Evolutionary conservation across 2,888 invertebrate genomes (phyloP).

Genomic region (Coleophora flavipennella): DNA sequence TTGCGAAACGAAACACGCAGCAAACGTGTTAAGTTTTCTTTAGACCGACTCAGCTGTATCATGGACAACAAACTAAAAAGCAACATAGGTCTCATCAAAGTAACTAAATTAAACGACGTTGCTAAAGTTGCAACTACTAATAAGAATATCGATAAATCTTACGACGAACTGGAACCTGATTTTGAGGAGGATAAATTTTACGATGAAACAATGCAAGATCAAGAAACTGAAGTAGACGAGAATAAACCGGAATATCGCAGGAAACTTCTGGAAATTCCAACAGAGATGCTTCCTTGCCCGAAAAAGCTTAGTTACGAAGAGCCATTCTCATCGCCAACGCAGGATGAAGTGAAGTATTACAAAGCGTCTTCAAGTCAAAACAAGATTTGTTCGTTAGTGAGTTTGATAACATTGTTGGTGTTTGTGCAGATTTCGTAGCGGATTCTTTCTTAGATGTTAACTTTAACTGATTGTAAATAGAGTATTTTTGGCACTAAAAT

Average conservation of each 20-base stretch:
- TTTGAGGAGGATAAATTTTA: slow-evolving; percentile 45
- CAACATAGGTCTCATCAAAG: slow-evolving; percentile 30
- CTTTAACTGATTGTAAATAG: too few species aligned
- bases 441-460: too few species aligned
- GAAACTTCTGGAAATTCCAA: slow-evolving; percentile 50
- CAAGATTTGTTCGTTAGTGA: slow-evolving; percentile 18
- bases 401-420: slow-evolving; percentile 22
- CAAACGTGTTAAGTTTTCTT: slow-evolving; percentile 74
- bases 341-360: slow-evolving; percentile 62
- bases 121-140: slow-evolving; percentile 12
- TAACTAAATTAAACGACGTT: slow-evolving; percentile 22
- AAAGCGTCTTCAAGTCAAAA: slow-evolving; percentile 40
- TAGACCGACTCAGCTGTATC: slow-evolving; percentile 80
- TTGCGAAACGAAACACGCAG: slow-evolving; percentile 83
- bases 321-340: slow-evolving; percentile 54
- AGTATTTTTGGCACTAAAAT: too few species aligned
- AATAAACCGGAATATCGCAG: slow-evolving; percentile 46
- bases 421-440: slow-evolving; percentile 34
- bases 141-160: slow-evolving; percentile 29
- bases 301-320: slow-evolving; percentile 48
- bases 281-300: slow-evolving; percentile 52
- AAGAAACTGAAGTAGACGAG: slow-evolving; percentile 40
- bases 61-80: slow-evolving; percentile 62
- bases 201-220: slow-evolving; percentile 58
- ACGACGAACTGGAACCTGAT: slow-evolving; percentile 41